A percentile compares a stretch with the other conserved stretches of the same genome.
These are phyloP conservation scores for Mycetomoellerius zeteki DNA, from an alignment of 1,140 invertebrate species.

Conservation along the genomic window DNA sequence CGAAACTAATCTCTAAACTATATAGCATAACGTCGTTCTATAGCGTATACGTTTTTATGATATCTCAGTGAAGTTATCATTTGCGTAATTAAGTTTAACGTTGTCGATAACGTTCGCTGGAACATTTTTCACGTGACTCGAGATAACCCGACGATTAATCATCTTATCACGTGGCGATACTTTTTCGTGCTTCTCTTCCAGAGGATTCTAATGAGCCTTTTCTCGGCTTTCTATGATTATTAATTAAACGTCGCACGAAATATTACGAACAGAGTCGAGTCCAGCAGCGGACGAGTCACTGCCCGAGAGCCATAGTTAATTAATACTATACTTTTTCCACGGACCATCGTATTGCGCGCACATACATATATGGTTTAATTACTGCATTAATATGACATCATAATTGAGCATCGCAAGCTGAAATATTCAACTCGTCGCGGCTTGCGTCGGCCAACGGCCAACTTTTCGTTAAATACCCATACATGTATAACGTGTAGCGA, in stretches of 20 bases:
- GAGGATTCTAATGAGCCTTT: constrained; percentile 5
- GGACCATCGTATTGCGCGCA: not conserved
- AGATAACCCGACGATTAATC: constrained; percentile 48
- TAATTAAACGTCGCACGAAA: constrained; percentile 55
- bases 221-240: constrained; percentile 29
- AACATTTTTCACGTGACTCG: constrained; percentile 4
- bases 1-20: not conserved
- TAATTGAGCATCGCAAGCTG: constrained; percentile 60
- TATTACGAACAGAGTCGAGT: constrained; percentile 24
- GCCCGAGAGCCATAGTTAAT: constrained; percentile 57
- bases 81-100: constrained; percentile 23
- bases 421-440: constrained; percentile 38
- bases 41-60: not conserved
- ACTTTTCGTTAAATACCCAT: constrained; percentile 2
- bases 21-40: not conserved
- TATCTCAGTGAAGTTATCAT: constrained; percentile 8
- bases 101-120: not conserved
- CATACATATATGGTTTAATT: constrained; percentile 60
- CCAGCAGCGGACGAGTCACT: not conserved
- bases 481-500: not conserved
- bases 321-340: constrained; percentile 50
- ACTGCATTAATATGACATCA: constrained; percentile 49
- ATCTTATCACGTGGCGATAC: constrained; percentile 22
- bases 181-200: constrained; percentile 2
- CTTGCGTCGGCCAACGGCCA: not conserved